Conservation (phyloP, 1,140 invertebrate species). For the Palaemon carinicauda region DNA sequence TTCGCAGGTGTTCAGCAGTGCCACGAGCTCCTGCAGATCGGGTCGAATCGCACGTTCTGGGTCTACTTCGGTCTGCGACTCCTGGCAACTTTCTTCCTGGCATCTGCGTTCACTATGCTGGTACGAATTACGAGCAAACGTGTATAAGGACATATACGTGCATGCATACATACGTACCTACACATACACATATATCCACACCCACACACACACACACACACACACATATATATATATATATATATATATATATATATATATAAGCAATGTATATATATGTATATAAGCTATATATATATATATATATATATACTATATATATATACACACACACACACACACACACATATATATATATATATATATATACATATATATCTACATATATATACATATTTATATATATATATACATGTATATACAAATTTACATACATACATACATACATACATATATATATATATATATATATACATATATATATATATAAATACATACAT, state of each 20-base stretch:
- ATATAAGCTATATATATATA: background rate
- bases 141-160: background rate
- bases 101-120: constrained; percentile 74
- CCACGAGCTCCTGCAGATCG: background rate
- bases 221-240: background rate
- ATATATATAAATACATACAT: too few relatives aligned
- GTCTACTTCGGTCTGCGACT: constrained; percentile 1
- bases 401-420: too few relatives aligned
- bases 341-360: too few relatives aligned
- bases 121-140: too few relatives aligned
- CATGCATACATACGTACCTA: background rate
- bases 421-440: too few relatives aligned
- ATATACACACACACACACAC: too few relatives aligned
- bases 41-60: background rate
- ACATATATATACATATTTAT: too few relatives aligned
- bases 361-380: too few relatives aligned
- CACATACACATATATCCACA: background rate
- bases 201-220: background rate
- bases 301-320: background rate
- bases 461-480: too few relatives aligned
- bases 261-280: background rate
- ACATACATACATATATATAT: too few relatives aligned
- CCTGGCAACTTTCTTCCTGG: constrained; percentile 24
- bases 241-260: constrained; percentile 2
- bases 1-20: background rate